These are phyloP conservation scores for Helicoverpa zea DNA, from an alignment of 1,140 invertebrate species.

Conservation along the genomic window DNA sequence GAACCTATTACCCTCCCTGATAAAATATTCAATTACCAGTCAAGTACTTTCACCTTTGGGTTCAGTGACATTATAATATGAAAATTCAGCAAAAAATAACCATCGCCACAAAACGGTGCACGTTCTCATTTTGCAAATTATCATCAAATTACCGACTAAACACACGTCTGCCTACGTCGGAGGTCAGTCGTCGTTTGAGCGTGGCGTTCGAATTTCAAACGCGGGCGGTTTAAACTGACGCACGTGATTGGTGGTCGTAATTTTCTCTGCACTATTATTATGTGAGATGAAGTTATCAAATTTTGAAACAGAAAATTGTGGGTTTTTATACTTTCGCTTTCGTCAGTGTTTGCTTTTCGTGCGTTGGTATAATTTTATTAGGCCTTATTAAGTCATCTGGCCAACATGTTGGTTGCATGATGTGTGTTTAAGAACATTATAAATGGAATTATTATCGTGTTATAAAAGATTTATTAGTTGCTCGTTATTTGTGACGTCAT, in stretches of 20 bases:
- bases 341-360: slow-evolving; percentile 72
- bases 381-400: slow-evolving; percentile 65
- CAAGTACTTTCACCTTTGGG: slow-evolving; percentile 63
- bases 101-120: slow-evolving; percentile 50
- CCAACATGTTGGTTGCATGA: slow-evolving; percentile 28
- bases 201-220: slow-evolving; percentile 71
- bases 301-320: slow-evolving; percentile 72
- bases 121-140: slow-evolving; percentile 66
- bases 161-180: slow-evolving; percentile 64
- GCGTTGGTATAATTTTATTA: slow-evolving; percentile 71
- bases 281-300: slow-evolving; percentile 77
- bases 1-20: slow-evolving; percentile 52
- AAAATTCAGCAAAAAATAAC: slow-evolving; percentile 60
- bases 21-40: slow-evolving; percentile 74
- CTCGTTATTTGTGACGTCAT: slow-evolving; percentile 25
- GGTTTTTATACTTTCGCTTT: slow-evolving; percentile 69
- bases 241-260: slow-evolving; percentile 67
- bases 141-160: slow-evolving; percentile 66
- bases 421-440: slow-evolving; percentile 37
- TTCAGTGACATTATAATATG: slow-evolving; percentile 66
- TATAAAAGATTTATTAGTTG: slow-evolving; percentile 36
- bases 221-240: slow-evolving; percentile 56
- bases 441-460: slow-evolving; percentile 26
- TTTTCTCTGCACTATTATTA: slow-evolving; percentile 72
- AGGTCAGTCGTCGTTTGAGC: slow-evolving; percentile 60